These are phyloP conservation scores for Agonopterix arenella DNA, from an alignment of 2,888 invertebrate genomes.

Conservation along the genomic window DNA sequence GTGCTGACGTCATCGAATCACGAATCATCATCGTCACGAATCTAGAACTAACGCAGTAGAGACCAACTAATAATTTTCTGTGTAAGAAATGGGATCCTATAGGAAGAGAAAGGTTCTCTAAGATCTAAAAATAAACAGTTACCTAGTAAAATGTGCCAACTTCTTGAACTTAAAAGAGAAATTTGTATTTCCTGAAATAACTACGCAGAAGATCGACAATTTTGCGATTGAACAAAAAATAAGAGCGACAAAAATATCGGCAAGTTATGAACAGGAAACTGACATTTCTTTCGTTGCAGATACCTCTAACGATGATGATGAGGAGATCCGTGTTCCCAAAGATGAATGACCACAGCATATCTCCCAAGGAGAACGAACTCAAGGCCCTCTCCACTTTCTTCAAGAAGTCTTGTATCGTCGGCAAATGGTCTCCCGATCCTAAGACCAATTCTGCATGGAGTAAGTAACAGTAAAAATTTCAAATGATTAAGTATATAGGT, in stretches of 20 bases:
- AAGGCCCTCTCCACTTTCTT: constrained; percentile 89
- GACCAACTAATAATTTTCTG: too few relatives aligned
- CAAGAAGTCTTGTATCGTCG: constrained; percentile 89
- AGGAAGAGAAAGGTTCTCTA: too few relatives aligned
- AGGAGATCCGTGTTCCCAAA: constrained; percentile 81
- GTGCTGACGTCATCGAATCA: too few relatives aligned
- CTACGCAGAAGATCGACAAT: too few relatives aligned
- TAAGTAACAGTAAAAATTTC: constrained; percentile 53
- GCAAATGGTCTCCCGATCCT: constrained; percentile 87
- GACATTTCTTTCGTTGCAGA: constrained; percentile 38
- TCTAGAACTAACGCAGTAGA: too few relatives aligned
- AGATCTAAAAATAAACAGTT: too few relatives aligned
- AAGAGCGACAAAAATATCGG: neutral
- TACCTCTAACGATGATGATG: constrained; percentile 86
- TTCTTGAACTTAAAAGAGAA: too few relatives aligned
- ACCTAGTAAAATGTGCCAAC: too few relatives aligned
- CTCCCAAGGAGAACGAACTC: constrained; percentile 87
- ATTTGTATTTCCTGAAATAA: too few relatives aligned
- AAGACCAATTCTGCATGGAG: constrained; percentile 83
- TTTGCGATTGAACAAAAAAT: neutral
- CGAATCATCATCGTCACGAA: too few relatives aligned
- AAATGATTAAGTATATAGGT: too few relatives aligned
- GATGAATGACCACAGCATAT: constrained; percentile 81
- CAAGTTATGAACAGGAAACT: neutral
- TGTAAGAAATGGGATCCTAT: too few relatives aligned